Base-by-base conservation (phyloP, 2,113 vertebrate genomes). In the Sylvietta virens region DNA sequence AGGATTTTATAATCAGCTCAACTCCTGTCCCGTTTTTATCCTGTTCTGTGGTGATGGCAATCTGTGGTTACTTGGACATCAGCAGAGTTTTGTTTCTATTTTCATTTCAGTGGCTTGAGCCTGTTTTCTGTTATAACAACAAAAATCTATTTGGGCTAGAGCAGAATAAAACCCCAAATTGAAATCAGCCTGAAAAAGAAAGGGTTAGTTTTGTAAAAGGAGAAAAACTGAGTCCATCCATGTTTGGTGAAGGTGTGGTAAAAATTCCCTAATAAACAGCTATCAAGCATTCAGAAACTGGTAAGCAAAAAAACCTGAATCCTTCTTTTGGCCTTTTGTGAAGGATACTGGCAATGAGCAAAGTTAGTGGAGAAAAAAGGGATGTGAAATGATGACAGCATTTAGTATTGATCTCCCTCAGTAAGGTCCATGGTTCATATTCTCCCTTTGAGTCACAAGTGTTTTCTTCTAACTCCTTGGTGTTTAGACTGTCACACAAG, bases 61-160 rank as follows among this genome's bases (percentile, higher is more conserved):
- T 85, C 64, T 92, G 5, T 88, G 76, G 51, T 95, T 92, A 88
- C 51, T 90, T 94, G 81, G 81, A 71, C 89, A 88, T 90, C 47
- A 71, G 47, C 27, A 60, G 79, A 83, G 39, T 83, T 95, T 92
- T 92, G 72, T 86, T 93, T 88, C 83, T 53, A 22, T 94, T 94
- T 95, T 89, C 79, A 60, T 89, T 86, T 94, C 5, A 11, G 61
- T 90, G 23, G 40, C 40, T 83, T 93, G n/a, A 81, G 58, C n/a
- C 58, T 92, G 35, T 57, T 82, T 91, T 92, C 21, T 94, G 45
- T 71, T 95, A 33, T 13, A 54, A 58, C 24, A 86, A 26, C 57
- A 37, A 48, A 78, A 66, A 77, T 90, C 22, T 82, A 11, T 82
- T 90, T 91, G 84, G 90, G 30, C 44, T 89, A 77, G 28, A 88